Percentiles rank a stretch among this genome's conserved stretches.
phyloP scores from a whole-genome alignment of 2,888 invertebrate species.

The Steinernema scapterisci region DNA sequence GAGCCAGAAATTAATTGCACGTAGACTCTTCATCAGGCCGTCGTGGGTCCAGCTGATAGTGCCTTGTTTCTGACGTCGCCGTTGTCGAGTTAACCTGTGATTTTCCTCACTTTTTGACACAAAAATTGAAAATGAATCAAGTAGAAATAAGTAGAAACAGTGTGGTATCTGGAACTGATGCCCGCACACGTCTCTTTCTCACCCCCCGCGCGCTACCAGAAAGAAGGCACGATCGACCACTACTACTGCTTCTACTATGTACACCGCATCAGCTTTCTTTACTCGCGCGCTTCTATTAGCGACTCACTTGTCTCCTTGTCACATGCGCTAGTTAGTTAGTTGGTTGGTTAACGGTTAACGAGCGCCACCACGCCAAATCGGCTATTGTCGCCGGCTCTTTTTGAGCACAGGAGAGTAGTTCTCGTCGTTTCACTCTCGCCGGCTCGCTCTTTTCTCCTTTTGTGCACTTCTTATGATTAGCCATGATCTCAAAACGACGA shows the following conservation, averaged over 20 bases:
- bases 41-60: background rate
- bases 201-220: background rate
- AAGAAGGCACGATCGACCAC: constrained; percentile 3
- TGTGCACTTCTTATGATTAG: constrained; percentile 13
- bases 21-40: background rate
- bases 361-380: background rate
- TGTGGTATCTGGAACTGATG: background rate
- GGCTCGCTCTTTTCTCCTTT: background rate
- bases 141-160: background rate
- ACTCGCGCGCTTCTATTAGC: constrained; percentile 25
- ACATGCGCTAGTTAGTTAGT: background rate
- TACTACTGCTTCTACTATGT: constrained; percentile 3
- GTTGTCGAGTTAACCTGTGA: background rate
- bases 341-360: too few species aligned
- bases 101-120: background rate
- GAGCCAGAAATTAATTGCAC: constrained; percentile 18
- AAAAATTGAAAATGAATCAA: background rate
- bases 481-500: constrained; percentile 30
- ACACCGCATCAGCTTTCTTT: constrained; percentile 20
- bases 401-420: too few species aligned
- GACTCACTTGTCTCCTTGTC: constrained; percentile 26
- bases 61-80: background rate
- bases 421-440: too few species aligned
- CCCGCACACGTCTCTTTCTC: background rate
- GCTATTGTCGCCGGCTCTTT: background rate